Evolutionary conservation across 2,888 invertebrate genomes (phyloP).

Genomic region (Lasioglossum malachurum): DNA sequence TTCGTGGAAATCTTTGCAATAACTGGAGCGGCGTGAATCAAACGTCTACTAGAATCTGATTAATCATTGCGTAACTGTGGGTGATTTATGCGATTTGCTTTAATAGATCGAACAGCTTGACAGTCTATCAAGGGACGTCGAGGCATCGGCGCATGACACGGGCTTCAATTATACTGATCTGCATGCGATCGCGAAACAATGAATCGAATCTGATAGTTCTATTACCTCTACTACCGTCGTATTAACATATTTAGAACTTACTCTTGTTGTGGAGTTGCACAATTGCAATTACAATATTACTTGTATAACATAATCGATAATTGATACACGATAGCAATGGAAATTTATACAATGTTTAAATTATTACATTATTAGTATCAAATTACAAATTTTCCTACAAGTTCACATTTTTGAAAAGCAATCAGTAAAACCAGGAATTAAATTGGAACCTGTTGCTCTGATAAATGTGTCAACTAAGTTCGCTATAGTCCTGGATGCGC

Average conservation of each 20-base stretch:
- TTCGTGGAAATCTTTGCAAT: not conserved
- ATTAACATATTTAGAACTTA: not conserved
- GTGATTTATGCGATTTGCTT: slow-evolving; percentile 65
- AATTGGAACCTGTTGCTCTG: not conserved
- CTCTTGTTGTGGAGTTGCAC: not conserved
- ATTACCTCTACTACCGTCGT: not conserved
- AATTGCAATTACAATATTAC: not conserved
- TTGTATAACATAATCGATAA: too few species aligned
- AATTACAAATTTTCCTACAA: too few species aligned
- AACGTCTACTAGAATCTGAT: slow-evolving; percentile 40
- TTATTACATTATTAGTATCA: too few species aligned
- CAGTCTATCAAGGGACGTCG: slow-evolving; percentile 53
- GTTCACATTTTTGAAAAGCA: too few species aligned
- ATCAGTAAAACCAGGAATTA: not conserved
- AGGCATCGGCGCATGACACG: slow-evolving; percentile 52
- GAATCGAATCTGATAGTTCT: slow-evolving; percentile 27
- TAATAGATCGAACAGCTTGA: slow-evolving; percentile 59
- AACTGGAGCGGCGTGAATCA: not conserved
- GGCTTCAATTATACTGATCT: slow-evolving; percentile 60
- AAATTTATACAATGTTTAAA: not conserved
- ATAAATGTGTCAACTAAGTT: not conserved
- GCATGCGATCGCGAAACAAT: slow-evolving; percentile 44
- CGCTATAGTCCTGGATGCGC: not conserved
- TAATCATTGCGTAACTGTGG: slow-evolving; percentile 44
- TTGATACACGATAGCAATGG: not conserved